These are phyloP conservation scores for Mustela lutreola DNA, from an alignment of 2,113 vertebrate species.

Conservation along the genomic window DNA sequence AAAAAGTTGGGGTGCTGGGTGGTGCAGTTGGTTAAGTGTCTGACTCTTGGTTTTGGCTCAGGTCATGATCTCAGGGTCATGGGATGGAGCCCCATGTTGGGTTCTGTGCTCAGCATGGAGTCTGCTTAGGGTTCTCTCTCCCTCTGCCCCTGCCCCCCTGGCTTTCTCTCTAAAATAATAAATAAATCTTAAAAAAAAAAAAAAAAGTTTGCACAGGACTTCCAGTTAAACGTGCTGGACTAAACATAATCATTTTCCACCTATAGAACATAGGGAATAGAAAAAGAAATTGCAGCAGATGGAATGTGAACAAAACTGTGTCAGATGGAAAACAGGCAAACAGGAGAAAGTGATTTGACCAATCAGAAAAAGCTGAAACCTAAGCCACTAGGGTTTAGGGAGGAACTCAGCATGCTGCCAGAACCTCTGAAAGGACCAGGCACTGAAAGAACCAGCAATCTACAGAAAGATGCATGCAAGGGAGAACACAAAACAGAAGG, in stretches of 20 bases:
- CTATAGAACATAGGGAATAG: background rate
- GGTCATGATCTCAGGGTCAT: background rate
- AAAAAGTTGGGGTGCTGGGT: background rate
- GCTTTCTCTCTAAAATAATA: background rate
- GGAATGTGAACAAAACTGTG: constrained; percentile 32
- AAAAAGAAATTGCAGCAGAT: background rate
- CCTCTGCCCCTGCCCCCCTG: background rate
- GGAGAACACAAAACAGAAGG: background rate
- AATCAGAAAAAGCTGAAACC: background rate
- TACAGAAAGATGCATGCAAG: background rate
- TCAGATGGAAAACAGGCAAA: constrained; percentile 38
- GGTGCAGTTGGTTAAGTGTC: background rate
- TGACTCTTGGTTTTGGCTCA: background rate
- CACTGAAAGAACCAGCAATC: background rate
- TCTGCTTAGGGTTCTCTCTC: background rate
- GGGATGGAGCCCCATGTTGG: background rate
- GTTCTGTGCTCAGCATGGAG: background rate
- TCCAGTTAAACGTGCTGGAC: constrained; percentile 24
- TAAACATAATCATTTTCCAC: background rate
- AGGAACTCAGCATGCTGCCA: background rate
- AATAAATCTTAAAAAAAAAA: background rate
- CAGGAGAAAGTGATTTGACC: background rate
- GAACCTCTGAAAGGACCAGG: background rate
- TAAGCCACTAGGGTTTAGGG: background rate
- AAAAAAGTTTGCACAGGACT: background rate